Base-by-base conservation (phyloP, 2,888 invertebrate species). In the Epinotia demarniana region DNA sequence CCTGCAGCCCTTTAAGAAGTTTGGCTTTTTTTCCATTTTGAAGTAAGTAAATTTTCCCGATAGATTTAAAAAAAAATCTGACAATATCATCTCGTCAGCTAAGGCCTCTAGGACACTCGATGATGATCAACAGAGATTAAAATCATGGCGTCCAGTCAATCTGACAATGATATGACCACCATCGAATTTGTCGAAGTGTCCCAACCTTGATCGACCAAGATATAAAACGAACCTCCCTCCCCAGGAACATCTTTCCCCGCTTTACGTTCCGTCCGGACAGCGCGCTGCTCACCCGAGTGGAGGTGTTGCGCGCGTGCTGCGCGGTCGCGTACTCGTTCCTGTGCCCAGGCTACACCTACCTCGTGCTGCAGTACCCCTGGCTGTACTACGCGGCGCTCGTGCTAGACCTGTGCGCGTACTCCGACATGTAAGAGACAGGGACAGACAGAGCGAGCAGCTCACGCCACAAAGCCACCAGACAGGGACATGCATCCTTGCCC, bases 231-330 rank as follows among this genome's bases (percentile, higher is more conserved):
- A 43, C 3, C n/a, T 9, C 8, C 27, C 13, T 18, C 43, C 57
- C 8, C 79, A 92, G 92, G 39, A 92, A 92, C 81, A 86, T 91
- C 33, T 91, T 91, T 79, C 92, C 92, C 0, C 91, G 92, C 6
- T 91, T 88, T 83, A 90, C 91, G 11, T 87, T 92, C 77, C 89
- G 91, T 0, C 92, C 92, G 0, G 92, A 92, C 77, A 86, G 91
- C 2, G 77, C 77, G 3, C 91, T 92, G 80, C 77, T 92, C 55
- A 77, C 82, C 5, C 84, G 84, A 2, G 88, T 87, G 81, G 92
- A 92, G 81, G 87, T 90, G 85, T 78, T 87, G 74, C 89, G 91
- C 0, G 89, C 85, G 0, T 62, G 75, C 13, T 91, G 90, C 77
- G 92, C 92, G 0, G 77, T 92, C 57, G 49, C 80, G 16, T 82